Conservation (phyloP, 2,797 vertebrate species). For the Propithecus perrieri region DNA sequence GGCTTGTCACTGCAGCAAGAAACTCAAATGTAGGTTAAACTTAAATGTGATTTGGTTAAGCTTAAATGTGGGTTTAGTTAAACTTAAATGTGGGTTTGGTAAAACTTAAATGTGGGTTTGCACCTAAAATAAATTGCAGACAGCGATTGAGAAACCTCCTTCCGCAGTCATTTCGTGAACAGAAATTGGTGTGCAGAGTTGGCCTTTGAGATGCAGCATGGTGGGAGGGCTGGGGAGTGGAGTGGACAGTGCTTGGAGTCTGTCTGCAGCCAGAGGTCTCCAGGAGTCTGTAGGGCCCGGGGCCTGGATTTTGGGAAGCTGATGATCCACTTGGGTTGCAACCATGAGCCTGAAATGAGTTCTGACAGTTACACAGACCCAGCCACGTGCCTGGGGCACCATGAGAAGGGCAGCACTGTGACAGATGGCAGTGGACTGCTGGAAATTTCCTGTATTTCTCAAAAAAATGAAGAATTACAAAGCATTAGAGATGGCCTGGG, state of each 20-base stretch:
- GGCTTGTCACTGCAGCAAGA: neutral
- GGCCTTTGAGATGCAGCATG: neutral
- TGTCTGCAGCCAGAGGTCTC: neutral
- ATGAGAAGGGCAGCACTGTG: neutral
- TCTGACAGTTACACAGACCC: neutral
- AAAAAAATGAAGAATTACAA: neutral
- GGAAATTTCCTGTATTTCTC: neutral
- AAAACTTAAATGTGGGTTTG: neutral
- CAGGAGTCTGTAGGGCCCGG: neutral
- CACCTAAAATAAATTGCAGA: constrained; percentile 33
- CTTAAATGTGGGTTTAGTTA: neutral
- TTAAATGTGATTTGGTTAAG: no score
- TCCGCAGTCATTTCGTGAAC: neutral
- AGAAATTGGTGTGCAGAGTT: neutral
- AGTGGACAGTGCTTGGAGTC: neutral
- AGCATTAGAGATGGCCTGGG: neutral
- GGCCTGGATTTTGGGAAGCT: neutral
- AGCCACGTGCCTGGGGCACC: no score
- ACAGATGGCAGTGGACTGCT: neutral
- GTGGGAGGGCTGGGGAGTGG: neutral
- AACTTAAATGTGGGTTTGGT: neutral
- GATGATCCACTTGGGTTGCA: neutral
- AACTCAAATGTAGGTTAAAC: no score
- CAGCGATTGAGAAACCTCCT: neutral
- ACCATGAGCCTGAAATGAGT: neutral